A percentile compares a stretch with the other conserved stretches of the same genome.
Evolutionary conservation across 2,113 vertebrate genomes (phyloP).

Genomic region (Eolophus roseicapilla): DNA sequence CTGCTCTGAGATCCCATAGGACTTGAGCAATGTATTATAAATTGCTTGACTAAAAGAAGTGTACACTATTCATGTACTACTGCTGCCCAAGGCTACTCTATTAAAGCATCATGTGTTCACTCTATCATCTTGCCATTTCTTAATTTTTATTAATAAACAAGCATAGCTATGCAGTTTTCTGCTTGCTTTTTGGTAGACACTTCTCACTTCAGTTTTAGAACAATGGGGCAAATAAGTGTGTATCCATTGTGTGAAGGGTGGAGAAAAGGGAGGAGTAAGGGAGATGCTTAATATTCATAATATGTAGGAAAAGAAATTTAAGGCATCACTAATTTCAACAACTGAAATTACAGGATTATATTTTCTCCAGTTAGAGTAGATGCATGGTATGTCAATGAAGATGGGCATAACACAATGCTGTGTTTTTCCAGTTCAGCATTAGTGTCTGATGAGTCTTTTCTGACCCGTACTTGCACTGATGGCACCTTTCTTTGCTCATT

Average conservation of each 20-base stretch:
- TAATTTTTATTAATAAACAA: conserved; percentile 54
- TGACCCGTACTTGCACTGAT: not conserved
- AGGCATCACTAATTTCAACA: not conserved
- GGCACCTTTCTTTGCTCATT: not conserved
- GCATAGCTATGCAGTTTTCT: not conserved
- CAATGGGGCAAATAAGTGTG: not conserved
- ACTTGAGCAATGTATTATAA: not conserved
- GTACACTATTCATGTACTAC: not conserved
- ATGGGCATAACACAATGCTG: not conserved
- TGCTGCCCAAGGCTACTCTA: conserved; percentile 8
- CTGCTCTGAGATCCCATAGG: not conserved
- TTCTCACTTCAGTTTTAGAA: not conserved
- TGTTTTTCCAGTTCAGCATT: not conserved
- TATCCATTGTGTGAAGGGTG: not conserved
- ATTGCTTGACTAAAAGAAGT: not conserved
- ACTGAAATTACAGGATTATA: not conserved
- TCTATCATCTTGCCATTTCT: not conserved
- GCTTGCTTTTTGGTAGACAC: not conserved
- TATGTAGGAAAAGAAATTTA: not conserved
- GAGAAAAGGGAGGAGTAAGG: not conserved
- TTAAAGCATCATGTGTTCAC: not conserved
- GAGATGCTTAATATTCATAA: not conserved
- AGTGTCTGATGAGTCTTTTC: not conserved
- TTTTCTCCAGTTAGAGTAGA: not conserved
- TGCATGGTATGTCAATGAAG: not conserved